These are phyloP conservation scores for Antheraea mylitta DNA, from an alignment of 1,140 invertebrate species.

Conservation along the genomic window DNA sequence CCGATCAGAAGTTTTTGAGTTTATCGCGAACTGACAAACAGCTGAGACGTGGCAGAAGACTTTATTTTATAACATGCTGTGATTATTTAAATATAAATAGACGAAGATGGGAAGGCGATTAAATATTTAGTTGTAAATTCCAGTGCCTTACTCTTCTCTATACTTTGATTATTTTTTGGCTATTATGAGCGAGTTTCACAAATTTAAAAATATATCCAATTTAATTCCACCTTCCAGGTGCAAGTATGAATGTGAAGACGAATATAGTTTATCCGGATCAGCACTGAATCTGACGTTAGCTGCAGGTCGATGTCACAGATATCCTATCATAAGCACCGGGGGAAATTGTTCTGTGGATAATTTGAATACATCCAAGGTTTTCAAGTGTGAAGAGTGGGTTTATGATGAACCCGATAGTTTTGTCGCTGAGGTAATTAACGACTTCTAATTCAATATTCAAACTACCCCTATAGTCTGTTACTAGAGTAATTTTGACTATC, in stretches of 20 bases:
- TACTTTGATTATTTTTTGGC: too few species aligned
- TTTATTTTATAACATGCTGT: too few species aligned
- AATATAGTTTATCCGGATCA: not conserved
- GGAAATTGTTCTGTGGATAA: conserved; percentile 13
- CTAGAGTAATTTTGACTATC: too few species aligned
- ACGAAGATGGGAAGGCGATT: too few species aligned
- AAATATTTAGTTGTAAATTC: too few species aligned
- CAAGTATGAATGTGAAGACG: conserved; percentile 25
- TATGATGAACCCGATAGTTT: conserved; percentile 46
- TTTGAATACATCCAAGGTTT: conserved; percentile 5
- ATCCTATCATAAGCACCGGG: conserved; percentile 5
- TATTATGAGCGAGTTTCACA: too few species aligned
- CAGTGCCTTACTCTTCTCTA: too few species aligned
- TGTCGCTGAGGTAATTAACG: conserved; percentile 43
- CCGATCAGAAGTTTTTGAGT: too few species aligned
- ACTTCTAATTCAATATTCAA: not conserved
- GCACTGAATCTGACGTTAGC: conserved; percentile 8
- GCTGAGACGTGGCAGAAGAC: too few species aligned
- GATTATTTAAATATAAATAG: too few species aligned
- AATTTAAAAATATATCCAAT: not conserved
- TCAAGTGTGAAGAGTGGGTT: conserved; percentile 39
- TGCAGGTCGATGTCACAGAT: conserved; percentile 15
- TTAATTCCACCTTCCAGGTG: conserved; percentile 28
- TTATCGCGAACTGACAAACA: too few species aligned
- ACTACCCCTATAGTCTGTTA: too few species aligned